Conservation (phyloP, 2,113 vertebrate species). For the Chaetodon trifascialis region DNA sequence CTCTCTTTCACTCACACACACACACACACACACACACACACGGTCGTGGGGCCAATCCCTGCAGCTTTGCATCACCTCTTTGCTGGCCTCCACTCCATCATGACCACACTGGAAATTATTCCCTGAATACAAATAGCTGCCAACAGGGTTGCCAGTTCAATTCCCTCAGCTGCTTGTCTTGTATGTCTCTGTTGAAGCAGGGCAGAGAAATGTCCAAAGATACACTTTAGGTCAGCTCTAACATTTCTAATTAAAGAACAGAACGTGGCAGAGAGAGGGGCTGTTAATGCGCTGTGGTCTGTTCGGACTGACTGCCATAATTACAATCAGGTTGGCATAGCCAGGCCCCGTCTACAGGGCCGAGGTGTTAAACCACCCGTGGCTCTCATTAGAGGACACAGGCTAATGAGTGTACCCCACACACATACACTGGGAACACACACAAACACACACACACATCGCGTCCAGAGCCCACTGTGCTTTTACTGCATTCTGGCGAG, state of each 20-base stretch:
- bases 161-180: conserved; percentile 67
- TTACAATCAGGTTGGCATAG: conserved; percentile 76
- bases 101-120: conserved; percentile 49
- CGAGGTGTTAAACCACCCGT: conserved; percentile 78
- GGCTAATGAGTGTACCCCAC: conserved; percentile 74
- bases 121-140: conserved; percentile 39
- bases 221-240: conserved; percentile 65
- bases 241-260: conserved; percentile 78
- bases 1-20: conserved; percentile 39
- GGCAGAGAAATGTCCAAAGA: conserved; percentile 50
- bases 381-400: conserved; percentile 77
- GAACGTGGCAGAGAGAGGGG: conserved; percentile 48
- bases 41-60: conserved; percentile 44
- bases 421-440: conserved; percentile 57
- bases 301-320: conserved; percentile 72
- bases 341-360: conserved; percentile 61
- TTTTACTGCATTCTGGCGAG: conserved; percentile 72
- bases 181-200: conserved; percentile 41
- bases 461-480: conserved; percentile 58
- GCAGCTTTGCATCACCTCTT: conserved; percentile 64
- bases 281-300: conserved; percentile 53
- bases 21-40: conserved; percentile 37
- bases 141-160: conserved; percentile 67
- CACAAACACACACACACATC: conserved; percentile 41
- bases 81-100: conserved; percentile 57